These are phyloP conservation scores for Trematomus bernacchii DNA, from an alignment of 2,797 vertebrate genomes.

Conservation along the genomic window DNA sequence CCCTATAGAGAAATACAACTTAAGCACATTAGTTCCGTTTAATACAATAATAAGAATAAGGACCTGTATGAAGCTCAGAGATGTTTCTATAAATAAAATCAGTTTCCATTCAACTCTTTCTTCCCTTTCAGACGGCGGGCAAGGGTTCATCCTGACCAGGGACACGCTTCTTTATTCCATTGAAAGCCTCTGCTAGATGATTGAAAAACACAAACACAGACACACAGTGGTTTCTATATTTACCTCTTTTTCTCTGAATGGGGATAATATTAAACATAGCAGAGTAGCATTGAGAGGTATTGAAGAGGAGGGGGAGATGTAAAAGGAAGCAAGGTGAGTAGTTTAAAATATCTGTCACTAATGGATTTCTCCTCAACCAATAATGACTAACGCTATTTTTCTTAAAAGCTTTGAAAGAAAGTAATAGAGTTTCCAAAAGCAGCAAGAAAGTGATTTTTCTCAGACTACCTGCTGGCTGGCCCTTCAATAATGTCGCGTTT, in stretches of 20 bases:
- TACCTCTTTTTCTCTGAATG: constrained; percentile 4
- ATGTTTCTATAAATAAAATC: constrained; percentile 4
- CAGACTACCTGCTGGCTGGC: too few species aligned
- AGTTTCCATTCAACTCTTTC: constrained; percentile 17
- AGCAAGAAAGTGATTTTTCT: too few species aligned
- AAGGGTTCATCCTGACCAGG: constrained; percentile 33
- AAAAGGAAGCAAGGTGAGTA: too few species aligned
- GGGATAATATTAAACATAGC: not conserved
- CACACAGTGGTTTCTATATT: constrained; percentile 19
- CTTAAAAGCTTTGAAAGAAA: too few species aligned
- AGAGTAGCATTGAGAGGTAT: not conserved
- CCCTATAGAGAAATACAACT: not conserved
- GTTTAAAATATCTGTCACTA: too few species aligned
- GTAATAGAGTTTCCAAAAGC: too few species aligned
- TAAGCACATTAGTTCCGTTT: not conserved
- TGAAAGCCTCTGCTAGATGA: constrained; percentile 28
- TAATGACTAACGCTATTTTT: too few species aligned
- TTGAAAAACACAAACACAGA: constrained; percentile 30
- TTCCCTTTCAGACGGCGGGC: constrained; percentile 24
- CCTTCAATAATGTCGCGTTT: too few species aligned
- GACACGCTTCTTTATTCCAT: constrained; percentile 22
- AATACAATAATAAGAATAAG: not conserved
- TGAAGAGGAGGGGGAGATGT: not conserved
- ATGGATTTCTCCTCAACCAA: too few species aligned
- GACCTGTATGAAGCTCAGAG: constrained; percentile 3